A percentile compares a stretch with the other conserved stretches of the same genome.
Evolutionary conservation across 2,888 invertebrate species (phyloP).

Genomic region (Drosophila tanythrix): DNA sequence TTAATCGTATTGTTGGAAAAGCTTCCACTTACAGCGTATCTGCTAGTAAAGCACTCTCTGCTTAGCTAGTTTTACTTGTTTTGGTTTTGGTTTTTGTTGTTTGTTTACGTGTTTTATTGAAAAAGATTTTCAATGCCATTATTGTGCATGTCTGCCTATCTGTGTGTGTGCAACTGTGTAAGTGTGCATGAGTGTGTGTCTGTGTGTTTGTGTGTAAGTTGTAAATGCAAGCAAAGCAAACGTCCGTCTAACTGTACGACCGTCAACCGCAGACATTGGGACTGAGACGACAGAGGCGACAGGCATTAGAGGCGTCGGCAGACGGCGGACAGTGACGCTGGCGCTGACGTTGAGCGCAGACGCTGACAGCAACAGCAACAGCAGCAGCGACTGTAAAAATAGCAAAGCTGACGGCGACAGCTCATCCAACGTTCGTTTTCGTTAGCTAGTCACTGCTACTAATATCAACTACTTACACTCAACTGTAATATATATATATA

Average conservation of each 20-base stretch:
- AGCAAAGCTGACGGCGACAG: slow-evolving; percentile 40
- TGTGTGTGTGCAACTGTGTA: slow-evolving; percentile 35
- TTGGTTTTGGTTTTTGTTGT: slow-evolving; percentile 72
- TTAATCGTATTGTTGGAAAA: not conserved
- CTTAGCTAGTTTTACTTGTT: slow-evolving; percentile 55
- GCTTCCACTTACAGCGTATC: slow-evolving; percentile 23
- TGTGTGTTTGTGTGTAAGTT: slow-evolving; percentile 58
- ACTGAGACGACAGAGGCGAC: slow-evolving; percentile 58
- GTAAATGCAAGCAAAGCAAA: slow-evolving; percentile 78
- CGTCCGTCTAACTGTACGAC: slow-evolving; percentile 79
- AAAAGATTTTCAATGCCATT: slow-evolving; percentile 80
- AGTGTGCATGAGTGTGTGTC: slow-evolving; percentile 28
- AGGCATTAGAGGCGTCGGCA: slow-evolving; percentile 66
- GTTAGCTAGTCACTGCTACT: slow-evolving; percentile 33
- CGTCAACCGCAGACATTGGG: slow-evolving; percentile 77
- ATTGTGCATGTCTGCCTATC: slow-evolving; percentile 60
- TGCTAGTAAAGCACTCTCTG: slow-evolving; percentile 15
- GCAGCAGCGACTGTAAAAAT: slow-evolving; percentile 30
- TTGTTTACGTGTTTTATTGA: slow-evolving; percentile 80
- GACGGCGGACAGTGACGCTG: slow-evolving; percentile 45
- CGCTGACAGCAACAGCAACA: slow-evolving; percentile 27
- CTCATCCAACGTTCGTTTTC: slow-evolving; percentile 62
- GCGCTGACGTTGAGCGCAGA: slow-evolving; percentile 23
- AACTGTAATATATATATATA: not conserved
- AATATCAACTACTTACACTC: slow-evolving; percentile 24